Base-by-base conservation (phyloP, 2,113 vertebrate genomes). In the Apodemus sylvaticus region DNA sequence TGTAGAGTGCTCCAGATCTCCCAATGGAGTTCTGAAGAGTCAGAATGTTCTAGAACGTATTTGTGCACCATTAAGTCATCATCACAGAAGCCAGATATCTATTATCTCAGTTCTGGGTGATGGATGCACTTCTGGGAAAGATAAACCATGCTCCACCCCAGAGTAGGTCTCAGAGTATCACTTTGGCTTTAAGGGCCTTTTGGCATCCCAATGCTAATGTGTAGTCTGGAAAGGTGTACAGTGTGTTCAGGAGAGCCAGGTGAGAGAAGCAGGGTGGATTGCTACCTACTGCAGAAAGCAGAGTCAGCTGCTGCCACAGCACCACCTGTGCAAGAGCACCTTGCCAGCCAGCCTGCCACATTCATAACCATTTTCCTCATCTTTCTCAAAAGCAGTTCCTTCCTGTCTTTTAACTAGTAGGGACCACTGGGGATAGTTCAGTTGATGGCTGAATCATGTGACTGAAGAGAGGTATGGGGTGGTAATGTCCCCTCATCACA, bases 301-400 rank as follows among this genome's bases (percentile, higher is more conserved):
- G 45, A 26, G 58, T 55, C 31, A 48, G 82, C 51, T 3, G 1
- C 5, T 1, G 19, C 77, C 73, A 45, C 36, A 0, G 24, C 0
- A 3, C 53, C 78, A 1, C 9, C 42, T 14, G 6, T 1, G 10
- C 0, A 9, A 73, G 68, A 83, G 22, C 20, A 12, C 42, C 66
- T 39, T 34, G 1, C 5, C 16, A 36, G 58, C 62, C 48, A 24
- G 91, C 64, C 79, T 0, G 1, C 89, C 64, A 2, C 39, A 4
- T 53, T 70, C n/a, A 70, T 13, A 24, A 7, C 31, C 1, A 7
- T 60, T 14, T 48, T 62, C 76, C 71, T 26, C 53, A 14, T n/a
- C n/a, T 77, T 88, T 79, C 93, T 83, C 26, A 1, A 71, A 73
- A 86, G 48, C 31, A 8, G 12, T 76, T 93, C 83, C 89, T 68